Evolutionary conservation across 2,113 vertebrate species (phyloP).

Genomic region (Esox niger): DNA sequence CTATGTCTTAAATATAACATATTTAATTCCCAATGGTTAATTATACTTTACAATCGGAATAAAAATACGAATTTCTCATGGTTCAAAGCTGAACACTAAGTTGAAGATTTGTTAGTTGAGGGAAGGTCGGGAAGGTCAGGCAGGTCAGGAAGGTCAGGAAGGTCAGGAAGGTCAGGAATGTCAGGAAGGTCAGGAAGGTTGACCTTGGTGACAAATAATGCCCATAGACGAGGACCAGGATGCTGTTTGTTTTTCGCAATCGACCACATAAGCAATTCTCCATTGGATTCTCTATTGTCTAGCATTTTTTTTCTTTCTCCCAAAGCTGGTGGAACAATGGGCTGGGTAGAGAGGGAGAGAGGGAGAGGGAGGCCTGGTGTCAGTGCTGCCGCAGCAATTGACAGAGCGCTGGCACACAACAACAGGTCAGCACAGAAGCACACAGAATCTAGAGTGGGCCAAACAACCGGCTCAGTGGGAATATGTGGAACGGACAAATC

Average conservation of each 20-base stretch:
- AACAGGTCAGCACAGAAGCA: constrained; percentile 18
- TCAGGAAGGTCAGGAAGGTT: constrained; percentile 31
- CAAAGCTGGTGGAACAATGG: background rate
- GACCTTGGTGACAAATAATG: constrained; percentile 32
- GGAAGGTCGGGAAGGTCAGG: too few species aligned
- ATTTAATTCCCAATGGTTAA: too few species aligned
- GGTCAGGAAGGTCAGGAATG: background rate
- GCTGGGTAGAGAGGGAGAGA: background rate
- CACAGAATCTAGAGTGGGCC: background rate
- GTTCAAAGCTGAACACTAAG: too few species aligned
- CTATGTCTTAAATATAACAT: too few species aligned
- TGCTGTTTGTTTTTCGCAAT: constrained; percentile 60
- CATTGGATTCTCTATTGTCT: constrained; percentile 43
- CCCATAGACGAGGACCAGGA: constrained; percentile 37
- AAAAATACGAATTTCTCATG: too few species aligned
- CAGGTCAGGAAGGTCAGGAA: too few species aligned
- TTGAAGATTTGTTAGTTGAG: too few species aligned
- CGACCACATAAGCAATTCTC: constrained; percentile 65
- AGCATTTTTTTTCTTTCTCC: background rate
- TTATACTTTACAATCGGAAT: too few species aligned
- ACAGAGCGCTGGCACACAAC: constrained; percentile 2
- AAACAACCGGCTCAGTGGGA: background rate
- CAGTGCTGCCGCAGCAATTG: background rate
- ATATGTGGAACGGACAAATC: background rate
- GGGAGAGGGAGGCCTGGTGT: background rate